Evolutionary conservation across 2,888 invertebrate genomes (phyloP).

Genomic region (Nasonovia ribisnigri): DNA sequence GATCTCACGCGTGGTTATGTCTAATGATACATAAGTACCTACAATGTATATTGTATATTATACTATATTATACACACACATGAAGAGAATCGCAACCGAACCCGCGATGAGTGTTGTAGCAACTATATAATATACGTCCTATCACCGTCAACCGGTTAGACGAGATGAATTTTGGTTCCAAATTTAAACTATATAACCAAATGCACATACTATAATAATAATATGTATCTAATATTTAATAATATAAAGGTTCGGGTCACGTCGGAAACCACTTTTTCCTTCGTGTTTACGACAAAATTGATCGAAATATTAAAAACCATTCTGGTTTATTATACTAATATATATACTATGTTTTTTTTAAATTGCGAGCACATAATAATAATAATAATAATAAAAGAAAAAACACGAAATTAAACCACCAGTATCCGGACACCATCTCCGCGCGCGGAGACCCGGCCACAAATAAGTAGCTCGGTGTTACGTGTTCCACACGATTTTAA

Average conservation of each 20-base stretch:
- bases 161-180: conserved; percentile 51
- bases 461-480: conserved; percentile 61
- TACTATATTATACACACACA: not conserved
- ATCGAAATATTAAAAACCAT: conserved; percentile 55
- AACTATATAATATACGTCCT: not conserved
- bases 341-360: conserved; percentile 47
- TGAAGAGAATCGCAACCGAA: conserved; percentile 10
- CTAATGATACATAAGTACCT: not conserved
- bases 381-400: conserved; percentile 33
- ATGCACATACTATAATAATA: not conserved
- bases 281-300: conserved; percentile 58
- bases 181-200: conserved; percentile 46
- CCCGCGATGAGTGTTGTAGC: not conserved
- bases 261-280: conserved; percentile 54
- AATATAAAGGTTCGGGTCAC: conserved; percentile 44
- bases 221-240: not conserved
- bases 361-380: conserved; percentile 60
- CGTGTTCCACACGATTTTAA: conserved; percentile 60
- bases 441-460: conserved; percentile 17
- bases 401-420: conserved; percentile 53
- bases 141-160: conserved; percentile 53
- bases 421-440: conserved; percentile 46
- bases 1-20: not conserved
- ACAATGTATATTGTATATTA: not conserved
- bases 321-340: conserved; percentile 50